Evolutionary conservation across 1,140 invertebrate genomes (phyloP), one percentile per base, ranked within the genome.

Genomic region (Zaprionus ghesquierei): DNA sequence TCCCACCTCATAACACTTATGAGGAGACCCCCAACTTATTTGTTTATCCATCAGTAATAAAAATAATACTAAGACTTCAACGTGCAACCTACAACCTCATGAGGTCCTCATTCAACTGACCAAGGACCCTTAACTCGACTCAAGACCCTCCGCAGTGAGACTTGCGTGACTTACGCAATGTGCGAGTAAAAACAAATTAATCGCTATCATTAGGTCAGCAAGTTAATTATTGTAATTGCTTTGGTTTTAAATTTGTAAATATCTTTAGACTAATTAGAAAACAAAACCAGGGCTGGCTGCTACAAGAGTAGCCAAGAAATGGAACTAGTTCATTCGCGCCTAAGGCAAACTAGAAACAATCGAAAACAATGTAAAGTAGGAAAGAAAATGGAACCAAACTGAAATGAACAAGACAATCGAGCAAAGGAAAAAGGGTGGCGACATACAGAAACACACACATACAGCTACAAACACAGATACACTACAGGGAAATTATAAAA

Each of bases 141-240:
- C 4, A 29, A 29, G 27, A 5, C 27, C 1, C 3, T 27, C 13
- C 18, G 2, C 6, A 27, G 18, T 13, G 29, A 15, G 15, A 20
- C 44, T 76, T 70, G 79, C 82, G 82, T 86, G 82, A 69, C 82
- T 70, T 61, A 59, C 72, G 66, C 53, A 54, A 64, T 55, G 46
- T 46, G 51, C 18, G 15, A 58, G 49, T 38, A 54, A 12, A 27
- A 61, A 59, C 59, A 46, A 76, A 72, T 73, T 71, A 66, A 25
- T 20, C 5, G 60, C 22, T 18, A 38, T 59, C 31, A 77, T 85
- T 79, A 87, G 79, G 65, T 70, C 56, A 72, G 50, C 25, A 55
- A 62, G 49, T 64, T 70, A 89, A 82, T 86, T 87, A 89, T 82
- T 82, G 51, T 86, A 86, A 86, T 86, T 79, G 84, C 44, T 29